These are phyloP conservation scores for Sylvilagus bachmani DNA, from an alignment of 2,113 vertebrate genomes.

Conservation along the genomic window DNA sequence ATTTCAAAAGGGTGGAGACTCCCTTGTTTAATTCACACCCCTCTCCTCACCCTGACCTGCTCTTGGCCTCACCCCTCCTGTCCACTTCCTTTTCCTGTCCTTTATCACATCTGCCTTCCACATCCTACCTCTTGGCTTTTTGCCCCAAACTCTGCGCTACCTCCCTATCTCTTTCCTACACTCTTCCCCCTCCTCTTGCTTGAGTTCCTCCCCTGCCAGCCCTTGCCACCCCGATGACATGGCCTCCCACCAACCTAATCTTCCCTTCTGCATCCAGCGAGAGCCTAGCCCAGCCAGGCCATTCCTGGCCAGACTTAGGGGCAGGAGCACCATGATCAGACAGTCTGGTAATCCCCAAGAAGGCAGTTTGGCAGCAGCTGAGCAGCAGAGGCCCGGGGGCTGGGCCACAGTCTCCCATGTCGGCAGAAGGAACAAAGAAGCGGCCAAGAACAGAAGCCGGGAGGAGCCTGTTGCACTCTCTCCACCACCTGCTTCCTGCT, in stretches of 20 bases:
- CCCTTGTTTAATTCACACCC: not conserved
- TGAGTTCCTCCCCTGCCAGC: not conserved
- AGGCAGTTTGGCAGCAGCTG: conserved; percentile 20
- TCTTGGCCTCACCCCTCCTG: not conserved
- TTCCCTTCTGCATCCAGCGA: not conserved
- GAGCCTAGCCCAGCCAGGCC: not conserved
- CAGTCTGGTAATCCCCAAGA: conserved; percentile 41
- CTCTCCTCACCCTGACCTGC: not conserved
- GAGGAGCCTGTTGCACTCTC: not conserved
- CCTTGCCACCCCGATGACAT: too few species aligned
- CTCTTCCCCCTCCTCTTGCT: not conserved
- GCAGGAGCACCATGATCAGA: not conserved
- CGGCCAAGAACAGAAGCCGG: not conserved
- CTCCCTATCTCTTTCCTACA: not conserved
- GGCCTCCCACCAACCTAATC: not conserved
- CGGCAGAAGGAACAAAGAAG: conserved; percentile 35
- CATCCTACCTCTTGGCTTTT: not conserved
- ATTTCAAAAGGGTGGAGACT: not conserved
- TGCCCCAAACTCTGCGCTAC: not conserved
- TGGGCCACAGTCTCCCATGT: not conserved
- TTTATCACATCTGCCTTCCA: not conserved
- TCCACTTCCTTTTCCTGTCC: not conserved
- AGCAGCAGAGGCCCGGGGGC: not conserved
- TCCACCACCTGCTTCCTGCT: not conserved
- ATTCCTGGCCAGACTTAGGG: not conserved